Conservation (phyloP, 2,888 invertebrate species). For the Gryllus longicercus region DNA sequence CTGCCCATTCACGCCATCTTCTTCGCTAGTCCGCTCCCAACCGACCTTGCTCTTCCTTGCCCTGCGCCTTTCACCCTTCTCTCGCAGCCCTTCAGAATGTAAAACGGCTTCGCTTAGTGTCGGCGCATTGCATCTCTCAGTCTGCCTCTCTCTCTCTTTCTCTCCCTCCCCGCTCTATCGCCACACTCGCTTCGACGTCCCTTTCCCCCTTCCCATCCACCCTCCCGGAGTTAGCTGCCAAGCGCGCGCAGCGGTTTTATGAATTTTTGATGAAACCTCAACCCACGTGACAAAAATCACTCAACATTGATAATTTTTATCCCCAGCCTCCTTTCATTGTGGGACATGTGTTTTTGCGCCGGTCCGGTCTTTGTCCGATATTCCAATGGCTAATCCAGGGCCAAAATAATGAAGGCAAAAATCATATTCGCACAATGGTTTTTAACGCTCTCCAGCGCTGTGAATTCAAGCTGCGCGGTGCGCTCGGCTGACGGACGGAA, state of each 20-base stretch:
- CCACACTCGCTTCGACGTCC: background rate
- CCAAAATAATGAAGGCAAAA: slow-evolving; percentile 17
- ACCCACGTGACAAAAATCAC: slow-evolving; percentile 17
- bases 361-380: background rate
- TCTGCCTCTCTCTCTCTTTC: too few relatives aligned
- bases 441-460: background rate
- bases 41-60: background rate
- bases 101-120: background rate
- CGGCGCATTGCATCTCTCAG: too few relatives aligned
- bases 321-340: background rate
- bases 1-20: too few relatives aligned
- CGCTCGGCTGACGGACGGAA: too few relatives aligned
- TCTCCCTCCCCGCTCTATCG: too few relatives aligned
- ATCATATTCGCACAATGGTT: background rate
- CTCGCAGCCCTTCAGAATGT: background rate
- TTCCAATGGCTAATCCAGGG: slow-evolving; percentile 6
- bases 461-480: background rate
- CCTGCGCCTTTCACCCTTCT: background rate
- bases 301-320: slow-evolving; percentile 17
- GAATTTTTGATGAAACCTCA: slow-evolving; percentile 8
- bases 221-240: background rate
- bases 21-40: too few relatives aligned
- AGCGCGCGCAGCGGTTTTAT: background rate
- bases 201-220: background rate
- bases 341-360: slow-evolving; percentile 5